These are phyloP conservation scores for Pantelozetes paolii DNA, from an alignment of 2,888 invertebrate species.

Conservation along the genomic window DNA sequence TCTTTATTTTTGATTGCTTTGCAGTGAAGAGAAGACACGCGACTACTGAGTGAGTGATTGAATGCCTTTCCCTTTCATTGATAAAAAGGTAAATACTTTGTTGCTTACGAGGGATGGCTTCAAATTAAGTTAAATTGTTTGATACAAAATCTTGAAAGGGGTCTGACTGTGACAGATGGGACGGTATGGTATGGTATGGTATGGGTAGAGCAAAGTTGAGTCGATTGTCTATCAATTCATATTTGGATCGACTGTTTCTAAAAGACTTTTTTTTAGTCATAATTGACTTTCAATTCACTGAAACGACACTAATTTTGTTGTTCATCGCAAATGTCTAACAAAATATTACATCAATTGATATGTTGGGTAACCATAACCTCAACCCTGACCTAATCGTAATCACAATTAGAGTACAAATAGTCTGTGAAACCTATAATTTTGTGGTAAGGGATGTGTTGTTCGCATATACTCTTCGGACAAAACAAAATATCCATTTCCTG, in stretches of 20 bases:
- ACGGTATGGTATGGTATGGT: too few relatives aligned
- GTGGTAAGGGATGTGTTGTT: slow-evolving; percentile 6
- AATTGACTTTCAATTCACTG: background rate
- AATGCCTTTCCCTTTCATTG: background rate
- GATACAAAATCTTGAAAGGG: slow-evolving; percentile 23
- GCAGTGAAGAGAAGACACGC: slow-evolving; percentile 25
- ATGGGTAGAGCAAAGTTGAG: background rate
- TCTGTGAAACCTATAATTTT: slow-evolving; percentile 21
- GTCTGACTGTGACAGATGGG: slow-evolving; percentile 30
- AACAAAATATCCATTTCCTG: slow-evolving; percentile 18
- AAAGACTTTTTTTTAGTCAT: too few relatives aligned
- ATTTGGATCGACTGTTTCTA: slow-evolving; percentile 11
- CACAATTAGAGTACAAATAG: slow-evolving; percentile 27
- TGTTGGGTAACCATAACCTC: background rate
- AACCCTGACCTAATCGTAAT: slow-evolving; percentile 32
- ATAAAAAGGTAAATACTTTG: background rate
- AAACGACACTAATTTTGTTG: background rate
- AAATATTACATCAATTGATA: background rate
- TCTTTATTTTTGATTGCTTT: background rate
- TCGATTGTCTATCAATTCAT: slow-evolving; percentile 21
- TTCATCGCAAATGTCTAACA: background rate
- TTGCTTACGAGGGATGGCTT: background rate
- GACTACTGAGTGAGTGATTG: background rate
- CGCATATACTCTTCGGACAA: background rate
- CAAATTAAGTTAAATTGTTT: slow-evolving; percentile 1